Conservation (phyloP, 2,797 vertebrate species). For the Acanthopagrus latus region DNA sequence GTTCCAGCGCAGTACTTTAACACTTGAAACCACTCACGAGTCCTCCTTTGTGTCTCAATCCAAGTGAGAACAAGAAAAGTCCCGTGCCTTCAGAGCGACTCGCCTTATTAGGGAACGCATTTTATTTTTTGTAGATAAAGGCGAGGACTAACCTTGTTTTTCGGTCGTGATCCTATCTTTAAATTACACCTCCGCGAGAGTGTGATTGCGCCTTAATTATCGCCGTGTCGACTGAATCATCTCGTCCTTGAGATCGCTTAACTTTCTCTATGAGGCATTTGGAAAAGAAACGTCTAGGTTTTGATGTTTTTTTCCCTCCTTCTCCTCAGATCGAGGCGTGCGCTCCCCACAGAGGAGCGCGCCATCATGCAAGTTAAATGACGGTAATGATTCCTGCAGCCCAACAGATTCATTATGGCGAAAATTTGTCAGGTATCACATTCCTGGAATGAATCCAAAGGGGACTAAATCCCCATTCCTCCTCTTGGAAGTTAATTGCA, state of each 20-base stretch:
- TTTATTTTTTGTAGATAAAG: slow-evolving; percentile 47
- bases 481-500: slow-evolving; percentile 78
- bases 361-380: slow-evolving; percentile 63
- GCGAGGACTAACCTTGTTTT: slow-evolving; percentile 13
- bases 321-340: slow-evolving; percentile 37
- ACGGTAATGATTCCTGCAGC: slow-evolving; percentile 60
- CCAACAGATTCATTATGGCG: slow-evolving; percentile 65
- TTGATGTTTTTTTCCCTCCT: slow-evolving; percentile 13
- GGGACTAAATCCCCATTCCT: slow-evolving; percentile 67
- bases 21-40: background rate
- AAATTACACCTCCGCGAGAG: slow-evolving; percentile 38
- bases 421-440: slow-evolving; percentile 71
- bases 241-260: slow-evolving; percentile 55
- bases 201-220: slow-evolving; percentile 18
- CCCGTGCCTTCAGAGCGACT: slow-evolving; percentile 8
- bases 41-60: slow-evolving; percentile 13
- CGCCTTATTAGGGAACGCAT: slow-evolving; percentile 36
- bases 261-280: slow-evolving; percentile 10
- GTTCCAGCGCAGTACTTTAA: background rate
- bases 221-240: slow-evolving; percentile 41
- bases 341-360: slow-evolving; percentile 9
- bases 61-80: slow-evolving; percentile 30
- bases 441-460: slow-evolving; percentile 69
- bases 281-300: too few relatives aligned
- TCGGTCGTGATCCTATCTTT: slow-evolving; percentile 47